Conservation (phyloP, 2,113 vertebrate species). For the Xenus cinereus region DNA sequence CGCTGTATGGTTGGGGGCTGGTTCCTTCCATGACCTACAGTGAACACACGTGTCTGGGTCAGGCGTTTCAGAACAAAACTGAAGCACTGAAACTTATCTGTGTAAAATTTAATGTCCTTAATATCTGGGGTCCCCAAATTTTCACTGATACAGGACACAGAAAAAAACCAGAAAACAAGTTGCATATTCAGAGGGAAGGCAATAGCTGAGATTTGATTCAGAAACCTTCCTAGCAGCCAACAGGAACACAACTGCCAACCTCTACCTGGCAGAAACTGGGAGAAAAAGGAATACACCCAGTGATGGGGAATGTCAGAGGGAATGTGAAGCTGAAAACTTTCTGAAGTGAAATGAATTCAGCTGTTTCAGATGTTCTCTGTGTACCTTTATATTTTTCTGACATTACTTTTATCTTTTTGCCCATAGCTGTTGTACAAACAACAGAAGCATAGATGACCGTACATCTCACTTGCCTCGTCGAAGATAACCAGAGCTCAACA, state of each 20-base stretch:
- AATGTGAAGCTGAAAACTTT: background rate
- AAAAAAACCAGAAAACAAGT: background rate
- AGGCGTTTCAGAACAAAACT: background rate
- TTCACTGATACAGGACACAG: background rate
- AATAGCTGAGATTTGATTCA: background rate
- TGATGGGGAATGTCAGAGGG: background rate
- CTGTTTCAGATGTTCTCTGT: background rate
- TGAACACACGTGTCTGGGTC: background rate
- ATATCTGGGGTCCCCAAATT: background rate
- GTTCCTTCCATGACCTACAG: background rate
- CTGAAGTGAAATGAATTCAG: background rate
- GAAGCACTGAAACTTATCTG: background rate
- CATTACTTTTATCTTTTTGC: background rate
- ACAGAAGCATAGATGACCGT: no score
- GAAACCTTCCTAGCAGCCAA: background rate
- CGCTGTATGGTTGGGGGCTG: accelerated
- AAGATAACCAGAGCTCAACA: background rate
- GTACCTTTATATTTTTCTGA: background rate
- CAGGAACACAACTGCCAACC: background rate
- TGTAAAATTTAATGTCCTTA: background rate
- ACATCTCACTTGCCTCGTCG: background rate
- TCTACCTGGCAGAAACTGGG: background rate
- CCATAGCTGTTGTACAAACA: background rate
- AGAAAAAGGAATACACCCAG: background rate
- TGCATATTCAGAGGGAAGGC: background rate